Evolutionary conservation across 2,113 vertebrate genomes (phyloP).

Genomic region (Sinocyclocheilus maitianheensis): DNA sequence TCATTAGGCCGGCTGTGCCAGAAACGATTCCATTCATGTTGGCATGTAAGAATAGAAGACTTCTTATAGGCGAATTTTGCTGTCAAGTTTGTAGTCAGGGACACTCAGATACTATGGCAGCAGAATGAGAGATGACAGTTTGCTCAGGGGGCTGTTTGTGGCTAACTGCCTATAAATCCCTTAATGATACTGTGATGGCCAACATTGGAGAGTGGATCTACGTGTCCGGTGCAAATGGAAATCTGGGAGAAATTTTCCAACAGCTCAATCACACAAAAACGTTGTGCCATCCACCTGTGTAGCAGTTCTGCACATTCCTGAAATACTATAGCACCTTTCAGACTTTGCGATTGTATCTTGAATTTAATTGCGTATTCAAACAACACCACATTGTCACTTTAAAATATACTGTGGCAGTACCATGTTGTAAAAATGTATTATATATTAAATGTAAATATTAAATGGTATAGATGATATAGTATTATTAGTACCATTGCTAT

Average conservation of each 20-base stretch:
- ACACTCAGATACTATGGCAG: background rate
- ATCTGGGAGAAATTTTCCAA: background rate
- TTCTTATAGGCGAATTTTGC: background rate
- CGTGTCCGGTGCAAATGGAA: conserved; percentile 2
- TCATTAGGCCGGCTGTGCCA: conserved; percentile 24
- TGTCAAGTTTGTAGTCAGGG: conserved; percentile 27
- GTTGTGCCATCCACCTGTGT: background rate
- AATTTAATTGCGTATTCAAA: conserved; percentile 43
- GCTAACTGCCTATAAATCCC: conserved; percentile 24
- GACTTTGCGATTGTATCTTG: background rate
- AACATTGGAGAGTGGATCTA: background rate
- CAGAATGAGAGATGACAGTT: conserved; percentile 11
- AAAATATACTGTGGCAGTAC: background rate
- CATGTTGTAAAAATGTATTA: background rate
- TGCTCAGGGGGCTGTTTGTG: conserved; percentile 27
- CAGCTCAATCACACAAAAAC: background rate
- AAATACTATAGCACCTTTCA: background rate
- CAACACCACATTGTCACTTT: background rate
- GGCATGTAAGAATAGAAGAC: conserved; percentile 14
- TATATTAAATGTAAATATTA: background rate
- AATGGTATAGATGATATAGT: background rate
- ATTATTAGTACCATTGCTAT: too few species aligned
- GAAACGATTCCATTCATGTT: conserved; percentile 46
- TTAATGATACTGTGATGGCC: background rate
- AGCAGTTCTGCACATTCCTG: background rate